Conservation (phyloP, 2,113 vertebrate species). For the Rhinopomastus cyanomelas region DNA sequence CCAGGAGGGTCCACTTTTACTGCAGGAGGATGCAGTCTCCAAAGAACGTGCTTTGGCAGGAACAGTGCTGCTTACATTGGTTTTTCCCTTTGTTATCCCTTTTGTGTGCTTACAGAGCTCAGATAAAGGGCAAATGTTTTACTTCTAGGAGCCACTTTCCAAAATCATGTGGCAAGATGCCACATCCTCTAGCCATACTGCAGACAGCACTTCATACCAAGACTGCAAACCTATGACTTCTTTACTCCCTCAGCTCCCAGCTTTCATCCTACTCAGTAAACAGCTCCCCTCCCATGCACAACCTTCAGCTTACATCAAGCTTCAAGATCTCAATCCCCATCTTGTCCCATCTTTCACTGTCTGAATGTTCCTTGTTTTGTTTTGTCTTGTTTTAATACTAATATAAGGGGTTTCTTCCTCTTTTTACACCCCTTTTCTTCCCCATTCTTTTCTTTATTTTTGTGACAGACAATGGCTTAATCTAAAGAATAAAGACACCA, state of each 20-base stretch:
- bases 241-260: neutral
- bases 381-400: slow-evolving; percentile 17
- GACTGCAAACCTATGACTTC: neutral
- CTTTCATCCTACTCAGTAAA: neutral
- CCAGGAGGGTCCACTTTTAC: slow-evolving; percentile 16
- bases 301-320: neutral
- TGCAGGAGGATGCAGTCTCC: neutral
- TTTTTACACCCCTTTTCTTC: slow-evolving; percentile 6
- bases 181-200: neutral
- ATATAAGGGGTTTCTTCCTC: neutral
- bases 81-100: neutral
- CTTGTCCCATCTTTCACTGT: neutral
- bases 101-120: neutral
- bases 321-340: neutral
- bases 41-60: slow-evolving; percentile 23
- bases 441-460: neutral
- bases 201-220: neutral
- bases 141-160: neutral
- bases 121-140: slow-evolving; percentile 9
- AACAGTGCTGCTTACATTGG: neutral
- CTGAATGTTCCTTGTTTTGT: neutral
- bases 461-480: slow-evolving; percentile 55
- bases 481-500: slow-evolving; percentile 66
- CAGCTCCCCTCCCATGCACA: accelerated
- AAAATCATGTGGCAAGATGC: neutral